These are phyloP conservation scores for Otus sunia DNA, from an alignment of 2,113 vertebrate genomes.

Conservation along the genomic window DNA sequence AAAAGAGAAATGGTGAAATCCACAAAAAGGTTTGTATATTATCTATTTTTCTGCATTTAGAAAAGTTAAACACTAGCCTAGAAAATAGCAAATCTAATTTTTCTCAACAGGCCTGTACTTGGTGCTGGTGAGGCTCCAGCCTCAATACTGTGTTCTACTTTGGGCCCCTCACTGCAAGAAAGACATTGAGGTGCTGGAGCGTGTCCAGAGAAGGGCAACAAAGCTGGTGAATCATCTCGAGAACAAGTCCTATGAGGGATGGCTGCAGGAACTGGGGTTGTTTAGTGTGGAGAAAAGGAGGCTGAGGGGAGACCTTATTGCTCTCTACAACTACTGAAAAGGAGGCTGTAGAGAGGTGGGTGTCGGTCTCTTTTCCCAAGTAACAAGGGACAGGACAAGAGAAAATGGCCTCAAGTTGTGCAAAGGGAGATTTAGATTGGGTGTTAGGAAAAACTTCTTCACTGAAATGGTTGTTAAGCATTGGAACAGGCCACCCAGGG, in stretches of 20 bases:
- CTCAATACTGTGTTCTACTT: rapidly evolving
- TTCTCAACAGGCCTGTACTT: background rate
- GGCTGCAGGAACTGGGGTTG: rapidly evolving
- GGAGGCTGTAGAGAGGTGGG: background rate
- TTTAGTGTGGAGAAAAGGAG: background rate
- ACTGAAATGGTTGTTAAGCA: background rate
- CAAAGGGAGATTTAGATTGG: background rate
- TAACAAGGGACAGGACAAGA: background rate
- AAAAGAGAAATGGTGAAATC: background rate
- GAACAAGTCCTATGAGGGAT: rapidly evolving
- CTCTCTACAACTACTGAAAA: background rate
- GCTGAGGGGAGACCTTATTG: background rate
- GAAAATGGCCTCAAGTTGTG: background rate
- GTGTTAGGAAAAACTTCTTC: background rate
- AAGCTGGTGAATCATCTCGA: background rate
- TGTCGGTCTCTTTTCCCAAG: background rate
- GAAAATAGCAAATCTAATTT: background rate
- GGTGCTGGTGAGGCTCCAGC: rapidly evolving
- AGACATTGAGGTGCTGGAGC: background rate
- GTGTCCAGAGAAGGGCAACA: rapidly evolving
- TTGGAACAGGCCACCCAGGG: background rate
- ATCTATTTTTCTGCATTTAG: background rate
- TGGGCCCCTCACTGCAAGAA: background rate
- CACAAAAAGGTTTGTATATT: background rate
- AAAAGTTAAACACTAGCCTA: background rate